Evolutionary conservation across 2,113 vertebrate species (phyloP), one percentile per base, ranked within the genome.

Genomic region (Piliocolobus tephrosceles): DNA sequence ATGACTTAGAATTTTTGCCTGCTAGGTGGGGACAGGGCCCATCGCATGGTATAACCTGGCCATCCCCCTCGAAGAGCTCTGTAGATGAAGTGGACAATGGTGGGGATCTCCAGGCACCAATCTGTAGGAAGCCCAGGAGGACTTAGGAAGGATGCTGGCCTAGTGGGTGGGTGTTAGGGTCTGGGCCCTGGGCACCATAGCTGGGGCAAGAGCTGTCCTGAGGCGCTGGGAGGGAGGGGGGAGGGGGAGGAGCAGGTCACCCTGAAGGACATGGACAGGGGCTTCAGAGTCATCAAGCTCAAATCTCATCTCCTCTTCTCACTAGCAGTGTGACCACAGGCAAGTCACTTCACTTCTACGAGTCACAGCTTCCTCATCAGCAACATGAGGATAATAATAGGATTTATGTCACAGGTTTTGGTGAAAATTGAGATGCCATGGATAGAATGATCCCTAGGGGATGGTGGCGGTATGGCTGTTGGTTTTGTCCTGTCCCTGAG

Each of bases 11-110:
- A 30, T 32, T n/a, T 93, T n/a, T 8, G 25, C n/a, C n/a, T 43
- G 40, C 43, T n/a, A 3, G 43, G 23, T 30, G 45, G 14, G 27
- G 20, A 32, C 13, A 43, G 45, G 1, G 20, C 8, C 35, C 9
- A 1, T 6, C 23, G 5, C n/a, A 0, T 6, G 47, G 47, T 12
- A 0, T 43, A 30, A 27, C 4, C 47, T 30, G 47, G 38, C 75
- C 50, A 13, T 23, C 4, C 22, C 25, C 83, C 38, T 14, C 0
- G 0, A 25, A 12, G 47, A 45, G 43, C 9, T 66, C 57, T 57
- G 58, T 6, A 9, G 61, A 18, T n/a, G 58, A 57, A 18, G 83
- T 2, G 27, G 61, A n/a, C 12, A 5, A 27, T 3, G 9, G 25
- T 14, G 58, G 35, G 80, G 1, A 2, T 2, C 50, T 32, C 43